phyloP scores from a whole-genome alignment of 1,140 invertebrate species.

The Pentalonia nigronervosa region DNA sequence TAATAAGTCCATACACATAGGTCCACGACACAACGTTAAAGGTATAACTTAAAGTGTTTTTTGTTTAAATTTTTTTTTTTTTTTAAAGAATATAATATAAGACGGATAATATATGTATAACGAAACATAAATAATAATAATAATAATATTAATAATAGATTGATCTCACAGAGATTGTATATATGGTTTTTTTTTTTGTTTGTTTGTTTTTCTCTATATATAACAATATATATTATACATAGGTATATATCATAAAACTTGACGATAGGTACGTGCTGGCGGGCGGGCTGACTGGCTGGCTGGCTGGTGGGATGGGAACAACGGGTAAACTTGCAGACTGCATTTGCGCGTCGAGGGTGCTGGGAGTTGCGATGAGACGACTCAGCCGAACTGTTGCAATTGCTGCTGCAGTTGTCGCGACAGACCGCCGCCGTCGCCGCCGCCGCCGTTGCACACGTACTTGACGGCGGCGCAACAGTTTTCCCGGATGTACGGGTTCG shows the following conservation, averaged over 20 bases:
- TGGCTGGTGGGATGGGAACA: not conserved
- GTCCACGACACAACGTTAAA: not conserved
- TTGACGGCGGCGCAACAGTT: slow-evolving; percentile 61
- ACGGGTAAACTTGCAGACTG: not conserved
- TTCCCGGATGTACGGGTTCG: slow-evolving; percentile 60
- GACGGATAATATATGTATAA: not conserved
- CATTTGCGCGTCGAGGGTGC: not conserved
- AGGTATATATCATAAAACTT: not conserved
- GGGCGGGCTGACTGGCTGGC: not conserved
- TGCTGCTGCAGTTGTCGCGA: not conserved
- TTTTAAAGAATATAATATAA: not conserved
- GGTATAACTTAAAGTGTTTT: not conserved
- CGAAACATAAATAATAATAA: slow-evolving; percentile 42
- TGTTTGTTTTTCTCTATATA: not conserved
- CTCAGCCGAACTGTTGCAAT: slow-evolving; percentile 18
- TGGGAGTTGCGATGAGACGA: no score
- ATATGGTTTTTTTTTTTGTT: not conserved
- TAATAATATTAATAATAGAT: slow-evolving; percentile 51
- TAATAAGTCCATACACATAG: not conserved
- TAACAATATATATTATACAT: not conserved
- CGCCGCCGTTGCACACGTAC: slow-evolving; percentile 59
- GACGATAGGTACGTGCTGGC: not conserved
- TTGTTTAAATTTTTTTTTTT: not conserved
- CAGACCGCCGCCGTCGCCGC: slow-evolving; percentile 25
- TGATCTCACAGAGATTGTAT: slow-evolving; percentile 55